Evolutionary conservation across 2,888 invertebrate species (phyloP), one percentile per base, ranked within the genome.

Genomic region (Melanotus villosus): DNA sequence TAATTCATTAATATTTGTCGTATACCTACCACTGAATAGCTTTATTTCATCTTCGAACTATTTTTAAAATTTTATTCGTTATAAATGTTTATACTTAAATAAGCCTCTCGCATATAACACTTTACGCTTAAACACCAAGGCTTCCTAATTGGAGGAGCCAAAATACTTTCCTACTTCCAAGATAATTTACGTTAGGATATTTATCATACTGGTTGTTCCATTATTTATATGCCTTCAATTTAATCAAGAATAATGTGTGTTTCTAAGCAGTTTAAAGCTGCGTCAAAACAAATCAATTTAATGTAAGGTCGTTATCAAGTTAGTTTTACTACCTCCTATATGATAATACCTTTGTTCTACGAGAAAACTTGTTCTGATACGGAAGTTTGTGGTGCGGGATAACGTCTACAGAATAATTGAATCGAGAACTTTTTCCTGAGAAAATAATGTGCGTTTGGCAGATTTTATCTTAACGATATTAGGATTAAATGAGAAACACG

Each of bases 281-380:
- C 36, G 56, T 56, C 56, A 56, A 56, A 56, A 56, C 56, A 56
- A 56, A 56, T 56, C 56, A 56, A 56, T 56, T 56, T 56, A 56
- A 56, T 56, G 56, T 56, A 56, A 56, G 38, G 56, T 56, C 56
- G 56, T 56, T 56, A 56, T 56, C 56, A 56, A 56, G 21, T 56
- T 56, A 56, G 56, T 56, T 56, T 56, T 56, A 56, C 56, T 38
- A 21, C 56, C 36, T n/a, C 38, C 36, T 10, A 7, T 52, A 32
- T n/a, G 56, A 56, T 56, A 56, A 56, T 56, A 38, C 56, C 56
- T 36, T 38, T 38, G 56, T 23, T 56, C 21, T 9, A 7, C 21
- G 52, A 9, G 52, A 12, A 47, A n/a, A n/a, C n/a, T 47, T 47
- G 47, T 47, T 47, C n/a, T 5, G 47, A 43, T 43, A n/a, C 32